Evolutionary conservation across 1,140 invertebrate species (phyloP).

Genomic region (Palaemon carinicauda): DNA sequence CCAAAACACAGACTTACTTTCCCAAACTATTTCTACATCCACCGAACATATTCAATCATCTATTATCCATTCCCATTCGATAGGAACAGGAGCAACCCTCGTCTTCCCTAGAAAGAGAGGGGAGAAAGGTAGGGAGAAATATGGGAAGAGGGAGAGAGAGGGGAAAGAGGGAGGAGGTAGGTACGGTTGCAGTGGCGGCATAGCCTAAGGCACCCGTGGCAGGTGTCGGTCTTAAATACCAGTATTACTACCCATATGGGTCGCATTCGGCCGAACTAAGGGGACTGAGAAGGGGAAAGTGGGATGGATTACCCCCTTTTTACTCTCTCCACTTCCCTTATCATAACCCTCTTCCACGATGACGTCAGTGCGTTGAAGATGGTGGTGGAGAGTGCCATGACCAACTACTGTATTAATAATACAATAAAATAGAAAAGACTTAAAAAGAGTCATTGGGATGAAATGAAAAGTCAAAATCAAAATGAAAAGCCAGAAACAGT

Average conservation of each 20-base stretch:
- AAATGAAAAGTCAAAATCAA: no score
- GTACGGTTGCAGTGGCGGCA: not conserved
- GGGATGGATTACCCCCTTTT: not conserved
- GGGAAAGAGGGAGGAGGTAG: not conserved
- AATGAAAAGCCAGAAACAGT: no score
- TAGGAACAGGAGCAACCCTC: not conserved
- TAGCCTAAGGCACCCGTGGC: not conserved
- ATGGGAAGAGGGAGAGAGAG: not conserved
- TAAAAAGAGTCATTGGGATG: no score
- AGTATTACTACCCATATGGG: slow-evolving; percentile 45
- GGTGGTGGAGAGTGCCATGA: no score
- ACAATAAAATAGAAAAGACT: no score
- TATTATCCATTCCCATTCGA: no score
- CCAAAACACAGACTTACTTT: no score
- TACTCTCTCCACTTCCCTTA: not conserved
- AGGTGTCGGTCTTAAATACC: slow-evolving; percentile 40
- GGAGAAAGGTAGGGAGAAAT: not conserved
- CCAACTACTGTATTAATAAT: no score
- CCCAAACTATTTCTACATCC: no score
- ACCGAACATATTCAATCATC: no score
- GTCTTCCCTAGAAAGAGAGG: not conserved
- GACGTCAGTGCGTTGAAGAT: no score
- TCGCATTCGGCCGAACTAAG: not conserved
- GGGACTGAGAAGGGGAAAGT: slow-evolving; percentile 2
- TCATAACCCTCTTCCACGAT: not conserved